phyloP scores from a whole-genome alignment of 1,140 invertebrate genomes.

The Parapsyche elsis region DNA sequence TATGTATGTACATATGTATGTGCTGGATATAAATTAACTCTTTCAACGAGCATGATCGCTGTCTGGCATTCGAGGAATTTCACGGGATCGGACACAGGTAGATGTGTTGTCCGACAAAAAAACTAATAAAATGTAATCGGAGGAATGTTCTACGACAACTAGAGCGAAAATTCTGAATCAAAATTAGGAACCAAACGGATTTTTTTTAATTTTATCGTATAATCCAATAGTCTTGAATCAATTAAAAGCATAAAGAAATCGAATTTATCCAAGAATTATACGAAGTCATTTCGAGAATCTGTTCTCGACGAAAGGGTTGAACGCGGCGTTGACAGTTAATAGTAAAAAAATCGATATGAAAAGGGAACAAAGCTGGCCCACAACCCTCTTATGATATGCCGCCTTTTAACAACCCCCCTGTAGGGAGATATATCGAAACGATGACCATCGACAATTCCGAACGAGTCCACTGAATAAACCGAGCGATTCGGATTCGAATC shows the following conservation, averaged over 20 bases:
- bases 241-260: not conserved
- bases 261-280: conserved; percentile 7
- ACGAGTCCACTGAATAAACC: conserved; percentile 18
- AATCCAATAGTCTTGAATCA: not conserved
- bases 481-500: conserved; percentile 34
- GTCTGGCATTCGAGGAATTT: conserved; percentile 14
- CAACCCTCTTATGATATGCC: not conserved
- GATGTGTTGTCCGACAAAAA: not conserved
- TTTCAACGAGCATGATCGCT: conserved; percentile 12
- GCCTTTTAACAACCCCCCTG: conserved; percentile 7
- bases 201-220: no score
- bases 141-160: not conserved
- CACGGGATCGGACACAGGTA: not conserved
- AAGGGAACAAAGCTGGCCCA: conserved; percentile 3
- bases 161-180: conserved; percentile 4
- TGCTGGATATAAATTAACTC: conserved; percentile 30
- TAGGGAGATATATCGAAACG: conserved; percentile 35
- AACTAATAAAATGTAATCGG: not conserved
- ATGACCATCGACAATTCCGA: conserved; percentile 41
- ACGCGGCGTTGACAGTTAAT: not conserved
- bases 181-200: not conserved
- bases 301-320: conserved; percentile 11
- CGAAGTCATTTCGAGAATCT: not conserved
- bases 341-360: conserved; percentile 17
- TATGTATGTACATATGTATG: conserved; percentile 5